Evolutionary conservation across 2,797 vertebrate genomes (phyloP), one percentile per base, ranked within the genome.

Genomic region (Pseudomugil gertrudae): DNA sequence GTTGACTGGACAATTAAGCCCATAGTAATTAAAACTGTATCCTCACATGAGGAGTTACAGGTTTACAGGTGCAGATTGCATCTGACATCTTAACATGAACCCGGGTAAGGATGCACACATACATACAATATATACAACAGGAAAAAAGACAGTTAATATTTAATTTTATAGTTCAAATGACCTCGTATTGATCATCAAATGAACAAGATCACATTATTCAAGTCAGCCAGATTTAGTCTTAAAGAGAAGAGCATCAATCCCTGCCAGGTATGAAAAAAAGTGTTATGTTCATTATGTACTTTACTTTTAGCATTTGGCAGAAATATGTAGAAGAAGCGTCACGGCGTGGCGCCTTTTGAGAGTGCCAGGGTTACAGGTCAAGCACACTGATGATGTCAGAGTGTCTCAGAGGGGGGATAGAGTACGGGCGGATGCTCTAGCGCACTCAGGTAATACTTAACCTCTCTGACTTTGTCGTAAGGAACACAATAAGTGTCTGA

Each of bases 391-490:
- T 89, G 91, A 91, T 87, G 88, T 89, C 90, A 86, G 66, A 32
- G 66, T 24, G 72, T 80, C 87, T 84, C 82, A 64, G 65, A 69
- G 72, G 82, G 54, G 75, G 63, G 43, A 86, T 59, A 45, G 76
- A 81, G 69, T 23, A 36, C 72, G 81, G 86, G 84, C 79, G 75
- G 79, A 79, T 83, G 80, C 78, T 76, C 81, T 14, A 55, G 62
- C 19, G 72, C 84, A 84, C 87, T 87, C 87, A 89, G 90, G 85
- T 92, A 82, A 89, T 80, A 76, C 85, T 90, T 90, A 89, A 92
- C 90, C 89, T 91, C 29, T 72, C 62, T 77, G 89, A 81, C 85
- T 83, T 29, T 73, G 53, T 72, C 76, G 55, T 63, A 27, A 78
- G 87, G 83, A 87, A 90, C 84, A 90, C 90, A 92, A 92, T 92